Conservation (phyloP, 2,888 invertebrate species). For the Opisthograptis luteolata region DNA sequence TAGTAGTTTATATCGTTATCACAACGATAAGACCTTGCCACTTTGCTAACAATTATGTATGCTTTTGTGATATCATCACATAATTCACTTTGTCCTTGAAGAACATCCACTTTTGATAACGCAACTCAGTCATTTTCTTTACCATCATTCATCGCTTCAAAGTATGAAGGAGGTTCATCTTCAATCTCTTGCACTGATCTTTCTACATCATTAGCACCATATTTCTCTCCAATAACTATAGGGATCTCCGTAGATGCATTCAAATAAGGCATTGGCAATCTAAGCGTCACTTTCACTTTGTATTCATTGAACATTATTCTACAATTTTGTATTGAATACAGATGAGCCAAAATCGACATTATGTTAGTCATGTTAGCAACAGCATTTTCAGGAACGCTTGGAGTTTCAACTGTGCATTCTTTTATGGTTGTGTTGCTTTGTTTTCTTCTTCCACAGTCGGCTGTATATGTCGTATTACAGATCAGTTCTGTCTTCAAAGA, state of each 20-base stretch:
- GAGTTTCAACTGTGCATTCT: conserved; percentile 25
- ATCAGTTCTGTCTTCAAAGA: conserved; percentile 34
- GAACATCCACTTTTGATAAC: neutral
- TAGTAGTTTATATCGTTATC: no score
- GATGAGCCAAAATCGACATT: conserved; percentile 30
- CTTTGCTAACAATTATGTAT: no score
- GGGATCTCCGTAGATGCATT: conserved; percentile 40
- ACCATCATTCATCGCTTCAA: conserved; percentile 39
- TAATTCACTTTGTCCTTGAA: conserved; percentile 2
- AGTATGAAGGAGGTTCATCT: conserved; percentile 38
- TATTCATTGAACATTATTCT: conserved; percentile 40
- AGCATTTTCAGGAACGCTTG: conserved; percentile 33
- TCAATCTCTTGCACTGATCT: neutral
- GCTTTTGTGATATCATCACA: no score
- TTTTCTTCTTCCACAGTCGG: conserved; percentile 26
- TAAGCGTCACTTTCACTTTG: conserved; percentile 37
- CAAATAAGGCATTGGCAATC: conserved; percentile 41
- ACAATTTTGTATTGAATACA: conserved; percentile 43
- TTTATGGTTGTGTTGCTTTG: conserved; percentile 11
- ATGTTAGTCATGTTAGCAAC: conserved; percentile 23
- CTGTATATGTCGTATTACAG: conserved; percentile 30
- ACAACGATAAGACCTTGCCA: no score
- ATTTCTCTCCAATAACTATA: conserved; percentile 41
- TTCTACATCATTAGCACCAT: conserved; percentile 9
- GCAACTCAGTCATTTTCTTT: conserved; percentile 10